Conservation (phyloP, 2,797 vertebrate genomes). For the Oreortyx pictus region DNA sequence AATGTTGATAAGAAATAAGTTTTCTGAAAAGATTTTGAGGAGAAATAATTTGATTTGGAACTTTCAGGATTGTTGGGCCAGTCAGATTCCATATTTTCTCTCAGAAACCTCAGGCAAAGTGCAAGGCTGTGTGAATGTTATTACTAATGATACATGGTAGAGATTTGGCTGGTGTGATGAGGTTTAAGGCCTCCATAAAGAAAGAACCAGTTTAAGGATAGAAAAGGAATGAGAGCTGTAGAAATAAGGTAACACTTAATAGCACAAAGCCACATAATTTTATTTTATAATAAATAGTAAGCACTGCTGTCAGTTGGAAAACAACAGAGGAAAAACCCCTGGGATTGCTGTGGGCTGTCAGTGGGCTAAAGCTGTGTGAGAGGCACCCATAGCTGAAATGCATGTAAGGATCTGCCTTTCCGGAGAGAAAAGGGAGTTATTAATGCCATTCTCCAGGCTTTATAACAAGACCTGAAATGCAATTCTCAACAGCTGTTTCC, state of each 20-base stretch:
- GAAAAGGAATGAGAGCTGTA: not conserved
- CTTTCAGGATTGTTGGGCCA: rapidly evolving
- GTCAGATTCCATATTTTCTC: not conserved
- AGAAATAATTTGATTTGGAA: not conserved
- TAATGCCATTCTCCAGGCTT: slow-evolving; percentile 2
- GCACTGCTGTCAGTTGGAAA: not conserved
- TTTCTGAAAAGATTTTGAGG: not conserved
- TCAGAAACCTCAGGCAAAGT: not conserved
- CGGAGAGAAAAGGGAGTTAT: not conserved
- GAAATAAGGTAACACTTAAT: not conserved
- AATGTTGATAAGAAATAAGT: not conserved
- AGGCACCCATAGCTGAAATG: slow-evolving; percentile 14
- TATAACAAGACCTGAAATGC: slow-evolving; percentile 35
- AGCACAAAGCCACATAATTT: not conserved
- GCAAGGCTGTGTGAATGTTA: not conserved
- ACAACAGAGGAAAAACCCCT: not conserved
- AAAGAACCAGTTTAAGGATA: not conserved
- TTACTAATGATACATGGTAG: not conserved
- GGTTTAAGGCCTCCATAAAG: not conserved
- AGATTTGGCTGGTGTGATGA: not conserved
- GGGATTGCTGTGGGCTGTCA: not conserved
- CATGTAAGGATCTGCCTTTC: slow-evolving; percentile 1
- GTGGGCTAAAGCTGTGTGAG: not conserved
- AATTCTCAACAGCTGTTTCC: slow-evolving; percentile 24
- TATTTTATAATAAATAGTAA: not conserved